Conservation (phyloP, 2,797 vertebrate genomes). For the Oceanodroma leucorhoa region DNA sequence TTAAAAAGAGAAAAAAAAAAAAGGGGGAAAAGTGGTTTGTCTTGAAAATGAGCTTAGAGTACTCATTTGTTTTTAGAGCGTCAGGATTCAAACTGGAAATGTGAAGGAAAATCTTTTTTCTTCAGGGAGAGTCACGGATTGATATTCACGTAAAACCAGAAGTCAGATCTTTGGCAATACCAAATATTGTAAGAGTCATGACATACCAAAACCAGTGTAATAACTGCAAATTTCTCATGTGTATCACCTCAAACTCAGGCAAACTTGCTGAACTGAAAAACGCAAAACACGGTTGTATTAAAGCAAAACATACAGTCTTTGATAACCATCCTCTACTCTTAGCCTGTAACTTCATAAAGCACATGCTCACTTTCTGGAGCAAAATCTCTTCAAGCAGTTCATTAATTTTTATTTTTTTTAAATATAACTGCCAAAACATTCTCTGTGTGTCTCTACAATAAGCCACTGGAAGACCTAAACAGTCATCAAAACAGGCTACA, state of each 20-base stretch:
- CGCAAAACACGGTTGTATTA: accelerated
- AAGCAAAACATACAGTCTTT: background rate
- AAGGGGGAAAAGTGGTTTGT: background rate
- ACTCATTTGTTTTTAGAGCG: background rate
- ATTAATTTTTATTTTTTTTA: too few relatives aligned
- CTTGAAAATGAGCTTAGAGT: background rate
- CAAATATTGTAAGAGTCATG: accelerated
- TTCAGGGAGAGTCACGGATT: accelerated
- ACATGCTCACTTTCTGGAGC: accelerated
- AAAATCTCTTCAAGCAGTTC: background rate
- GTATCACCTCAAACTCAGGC: background rate
- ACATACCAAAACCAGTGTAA: background rate
- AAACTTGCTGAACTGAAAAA: background rate
- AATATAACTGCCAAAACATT: background rate
- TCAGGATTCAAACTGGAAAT: background rate
- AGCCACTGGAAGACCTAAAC: background rate
- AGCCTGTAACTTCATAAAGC: background rate
- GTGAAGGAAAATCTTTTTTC: background rate
- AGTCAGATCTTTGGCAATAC: background rate
- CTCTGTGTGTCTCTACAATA: background rate
- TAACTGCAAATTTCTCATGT: accelerated
- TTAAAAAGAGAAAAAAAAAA: too few relatives aligned
- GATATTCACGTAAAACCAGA: background rate
- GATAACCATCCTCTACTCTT: background rate
- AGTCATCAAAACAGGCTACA: background rate